These are phyloP conservation scores for Acholoe squamosa DNA, from an alignment of 2,888 invertebrate species.

Conservation along the genomic window DNA sequence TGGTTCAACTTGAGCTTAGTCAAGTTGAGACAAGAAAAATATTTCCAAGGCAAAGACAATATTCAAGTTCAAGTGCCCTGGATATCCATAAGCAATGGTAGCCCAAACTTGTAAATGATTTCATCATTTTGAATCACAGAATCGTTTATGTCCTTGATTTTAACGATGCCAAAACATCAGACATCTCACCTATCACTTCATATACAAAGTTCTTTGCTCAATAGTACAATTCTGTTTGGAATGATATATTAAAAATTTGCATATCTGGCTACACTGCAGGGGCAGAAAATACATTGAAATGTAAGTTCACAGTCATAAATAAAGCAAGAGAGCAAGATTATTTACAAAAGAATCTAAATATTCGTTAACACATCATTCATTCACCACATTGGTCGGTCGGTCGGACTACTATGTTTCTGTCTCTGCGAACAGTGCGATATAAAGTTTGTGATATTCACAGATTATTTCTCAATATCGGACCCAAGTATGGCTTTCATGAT, in stretches of 20 bases:
- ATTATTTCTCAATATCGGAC: too few species aligned
- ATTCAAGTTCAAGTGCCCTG: background rate
- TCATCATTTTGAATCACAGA: slow-evolving; percentile 31
- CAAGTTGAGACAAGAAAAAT: background rate
- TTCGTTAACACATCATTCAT: background rate
- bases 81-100: background rate
- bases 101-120: slow-evolving; percentile 8
- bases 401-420: too few species aligned
- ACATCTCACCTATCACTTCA: background rate
- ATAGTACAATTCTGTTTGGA: background rate
- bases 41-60: background rate
- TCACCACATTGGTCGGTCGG: too few species aligned
- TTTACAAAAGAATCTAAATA: background rate
- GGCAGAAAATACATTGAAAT: background rate
- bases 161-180: slow-evolving; percentile 21
- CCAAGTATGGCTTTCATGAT: too few species aligned
- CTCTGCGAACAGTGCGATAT: too few species aligned
- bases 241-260: too few species aligned
- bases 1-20: background rate
- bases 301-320: background rate
- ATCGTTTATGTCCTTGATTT: slow-evolving; percentile 17
- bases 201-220: background rate
- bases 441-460: too few species aligned
- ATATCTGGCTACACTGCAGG: too few species aligned
- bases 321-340: background rate